A percentile compares a stretch with the other conserved stretches of the same genome.
phyloP scores from a whole-genome alignment of 2,888 invertebrate species.

The Ectemnius cavifrons region DNA sequence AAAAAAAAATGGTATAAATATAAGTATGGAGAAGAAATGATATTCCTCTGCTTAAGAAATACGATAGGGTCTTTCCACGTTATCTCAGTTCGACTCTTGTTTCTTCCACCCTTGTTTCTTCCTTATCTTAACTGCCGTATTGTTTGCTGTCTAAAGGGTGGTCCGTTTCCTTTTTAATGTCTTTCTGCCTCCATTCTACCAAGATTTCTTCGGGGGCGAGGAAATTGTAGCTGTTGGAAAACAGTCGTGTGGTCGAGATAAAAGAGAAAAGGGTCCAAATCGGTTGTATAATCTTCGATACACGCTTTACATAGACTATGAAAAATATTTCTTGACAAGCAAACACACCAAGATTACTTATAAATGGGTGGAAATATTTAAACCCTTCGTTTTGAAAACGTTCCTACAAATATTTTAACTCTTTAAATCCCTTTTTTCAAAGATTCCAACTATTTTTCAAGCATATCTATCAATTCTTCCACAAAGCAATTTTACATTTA shows the following conservation, averaged over 20 bases:
- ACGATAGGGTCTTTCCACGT: neutral
- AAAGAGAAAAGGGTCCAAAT: neutral
- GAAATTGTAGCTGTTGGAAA: slow-evolving; percentile 1
- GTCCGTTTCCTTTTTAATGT: slow-evolving; percentile 4
- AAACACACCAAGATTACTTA: too few relatives aligned
- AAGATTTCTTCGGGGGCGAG: neutral
- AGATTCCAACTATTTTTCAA: too few relatives aligned
- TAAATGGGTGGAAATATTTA: too few relatives aligned
- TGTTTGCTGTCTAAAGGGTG: neutral
- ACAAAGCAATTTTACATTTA: too few relatives aligned
- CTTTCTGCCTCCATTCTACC: neutral
- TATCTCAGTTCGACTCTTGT: neutral
- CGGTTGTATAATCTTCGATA: neutral
- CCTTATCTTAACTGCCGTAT: slow-evolving; percentile 1
- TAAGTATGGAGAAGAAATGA: neutral
- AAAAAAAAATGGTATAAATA: too few relatives aligned
- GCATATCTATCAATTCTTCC: too few relatives aligned
- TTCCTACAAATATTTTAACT: too few relatives aligned
- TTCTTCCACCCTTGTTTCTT: neutral
- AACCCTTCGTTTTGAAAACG: too few relatives aligned
- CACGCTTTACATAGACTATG: too few relatives aligned
- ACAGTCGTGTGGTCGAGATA: neutral
- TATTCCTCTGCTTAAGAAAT: neutral
- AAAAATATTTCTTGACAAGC: too few relatives aligned
- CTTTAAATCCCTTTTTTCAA: too few relatives aligned